A percentile compares a stretch with the other conserved stretches of the same genome.
These are phyloP conservation scores for Pinna nobilis DNA, from an alignment of 1,140 invertebrate genomes.

Conservation along the genomic window DNA sequence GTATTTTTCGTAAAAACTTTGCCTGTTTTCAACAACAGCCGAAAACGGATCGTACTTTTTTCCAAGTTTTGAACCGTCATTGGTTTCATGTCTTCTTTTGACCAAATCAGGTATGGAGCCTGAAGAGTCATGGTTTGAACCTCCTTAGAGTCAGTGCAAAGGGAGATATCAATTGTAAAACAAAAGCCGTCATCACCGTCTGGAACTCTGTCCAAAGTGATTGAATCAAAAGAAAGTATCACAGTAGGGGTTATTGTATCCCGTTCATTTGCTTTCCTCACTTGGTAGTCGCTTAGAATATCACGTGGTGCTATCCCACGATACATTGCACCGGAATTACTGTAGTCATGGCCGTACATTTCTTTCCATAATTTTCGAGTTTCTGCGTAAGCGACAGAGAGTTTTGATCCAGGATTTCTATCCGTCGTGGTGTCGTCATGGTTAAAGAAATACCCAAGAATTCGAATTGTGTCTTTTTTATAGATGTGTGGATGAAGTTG, in stretches of 20 bases:
- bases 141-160: neutral
- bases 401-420: slow-evolving; percentile 69
- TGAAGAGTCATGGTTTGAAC: neutral
- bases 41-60: neutral
- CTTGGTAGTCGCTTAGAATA: no score
- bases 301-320: slow-evolving; percentile 58
- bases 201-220: slow-evolving; percentile 23
- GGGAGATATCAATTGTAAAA: slow-evolving; percentile 12
- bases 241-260: neutral
- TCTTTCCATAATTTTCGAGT: slow-evolving; percentile 65
- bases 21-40: slow-evolving; percentile 8
- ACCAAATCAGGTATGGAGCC: slow-evolving; percentile 8
- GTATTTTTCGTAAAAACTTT: neutral
- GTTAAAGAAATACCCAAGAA: slow-evolving; percentile 71
- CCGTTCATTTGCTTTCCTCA: neutral
- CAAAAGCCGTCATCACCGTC: slow-evolving; percentile 10
- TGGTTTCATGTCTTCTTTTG: neutral
- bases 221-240: slow-evolving; percentile 18
- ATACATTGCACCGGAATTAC: slow-evolving; percentile 70
- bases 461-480: slow-evolving; percentile 69
- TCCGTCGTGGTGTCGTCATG: slow-evolving; percentile 75
- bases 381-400: slow-evolving; percentile 55
- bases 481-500: slow-evolving; percentile 75
- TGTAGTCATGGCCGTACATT: slow-evolving; percentile 60
- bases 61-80: neutral